phyloP scores from a whole-genome alignment of 2,113 vertebrate species.

The Alosa alosa region DNA sequence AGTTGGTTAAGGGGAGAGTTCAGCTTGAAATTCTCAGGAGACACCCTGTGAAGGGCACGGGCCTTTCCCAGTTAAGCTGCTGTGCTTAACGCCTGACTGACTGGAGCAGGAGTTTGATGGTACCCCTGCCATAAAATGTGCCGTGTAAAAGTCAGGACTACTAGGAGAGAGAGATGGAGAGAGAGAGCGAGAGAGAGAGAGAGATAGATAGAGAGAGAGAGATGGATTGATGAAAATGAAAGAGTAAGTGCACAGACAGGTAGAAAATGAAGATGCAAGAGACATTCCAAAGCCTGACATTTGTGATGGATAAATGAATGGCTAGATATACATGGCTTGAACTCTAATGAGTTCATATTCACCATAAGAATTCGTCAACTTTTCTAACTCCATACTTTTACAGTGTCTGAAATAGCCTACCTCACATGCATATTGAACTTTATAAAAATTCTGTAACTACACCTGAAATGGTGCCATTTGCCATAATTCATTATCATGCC shows the following conservation, averaged over 20 bases:
- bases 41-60: background rate
- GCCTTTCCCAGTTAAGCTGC: background rate
- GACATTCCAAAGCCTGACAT: background rate
- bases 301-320: no score
- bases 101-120: background rate
- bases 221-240: background rate
- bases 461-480: no score
- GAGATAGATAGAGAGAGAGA: background rate
- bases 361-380: no score
- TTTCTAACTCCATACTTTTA: no score
- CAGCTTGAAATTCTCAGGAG: background rate
- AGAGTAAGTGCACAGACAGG: background rate
- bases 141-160: background rate
- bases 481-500: no score
- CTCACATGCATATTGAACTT: no score
- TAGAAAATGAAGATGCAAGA: background rate
- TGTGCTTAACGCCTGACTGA: background rate
- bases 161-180: background rate
- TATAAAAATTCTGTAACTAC: no score
- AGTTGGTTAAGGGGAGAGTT: background rate
- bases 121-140: background rate
- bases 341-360: no score
- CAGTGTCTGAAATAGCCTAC: no score
- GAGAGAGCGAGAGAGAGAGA: no score
- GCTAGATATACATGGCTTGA: no score